Evolutionary conservation across 2,113 vertebrate genomes (phyloP), one percentile per base, ranked within the genome.

Genomic region (Anguilla rostrata): DNA sequence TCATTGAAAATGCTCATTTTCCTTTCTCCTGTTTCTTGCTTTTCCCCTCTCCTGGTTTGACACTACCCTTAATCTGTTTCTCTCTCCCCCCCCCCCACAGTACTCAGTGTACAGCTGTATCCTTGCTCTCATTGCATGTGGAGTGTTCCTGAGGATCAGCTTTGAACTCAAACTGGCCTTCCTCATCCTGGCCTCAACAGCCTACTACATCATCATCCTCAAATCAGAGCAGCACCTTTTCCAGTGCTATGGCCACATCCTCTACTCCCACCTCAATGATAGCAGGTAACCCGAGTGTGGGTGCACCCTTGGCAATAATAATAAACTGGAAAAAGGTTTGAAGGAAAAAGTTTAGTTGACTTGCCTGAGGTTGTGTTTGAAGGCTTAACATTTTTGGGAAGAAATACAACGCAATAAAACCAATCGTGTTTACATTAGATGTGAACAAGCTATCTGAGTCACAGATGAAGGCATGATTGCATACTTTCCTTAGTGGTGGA

Each of bases 101-200:
- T 98, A 98, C 90, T 98, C 96, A 0, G 93, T 97, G 20, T 97
- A 97, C 91, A 98, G 97, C 95, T 99, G 98, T 82, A 94, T 99
- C 89, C 87, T 99, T 89, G 97, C 96, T 0, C 96, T 99, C 60
- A 92, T 99, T 0, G 96, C 97, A 0, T 98, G 98, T 87, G 98
- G 97, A 0, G 97, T 97, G 0, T 99, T 99, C 91, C 95, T 99
- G 81, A 95, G 98, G 40, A 96, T 99, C 94, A 98, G 97, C 94
- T 97, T 99, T 20, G 98, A 99, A 94, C 94, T 99, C 86, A 99
- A 99, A 92, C 92, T 97, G 34, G 86, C 96, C 89, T 96, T 99
- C 91, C 91, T 99, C 91, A 93, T 95, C 0, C 49, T 95, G 88
- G 96, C 96, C 80, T 94, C 97, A 86, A 92, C 91, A 5, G 92